Evolutionary conservation across 2,113 vertebrate genomes (phyloP).

Genomic region (Rynchops niger): DNA sequence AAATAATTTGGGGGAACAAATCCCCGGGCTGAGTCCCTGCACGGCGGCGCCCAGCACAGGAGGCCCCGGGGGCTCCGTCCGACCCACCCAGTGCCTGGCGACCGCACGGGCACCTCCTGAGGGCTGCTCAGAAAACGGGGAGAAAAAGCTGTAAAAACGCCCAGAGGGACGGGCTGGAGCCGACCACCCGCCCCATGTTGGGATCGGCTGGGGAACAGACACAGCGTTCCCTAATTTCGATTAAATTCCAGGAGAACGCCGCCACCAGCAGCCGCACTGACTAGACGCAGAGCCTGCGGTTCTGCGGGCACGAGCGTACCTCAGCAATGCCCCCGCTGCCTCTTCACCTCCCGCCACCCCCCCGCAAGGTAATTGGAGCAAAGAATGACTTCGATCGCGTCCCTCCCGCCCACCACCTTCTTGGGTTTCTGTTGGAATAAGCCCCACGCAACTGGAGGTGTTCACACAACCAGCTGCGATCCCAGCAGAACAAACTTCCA

Average conservation of each 20-base stretch:
- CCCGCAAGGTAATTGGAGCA: background rate
- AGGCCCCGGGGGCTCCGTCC: background rate
- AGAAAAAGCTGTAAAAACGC: background rate
- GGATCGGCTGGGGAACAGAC: background rate
- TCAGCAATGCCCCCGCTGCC: accelerated
- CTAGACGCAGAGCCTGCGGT: accelerated
- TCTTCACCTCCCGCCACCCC: background rate
- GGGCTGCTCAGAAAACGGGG: background rate
- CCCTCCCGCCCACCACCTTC: background rate
- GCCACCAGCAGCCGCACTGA: accelerated
- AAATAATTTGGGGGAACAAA: constrained; percentile 19
- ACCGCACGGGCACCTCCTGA: accelerated
- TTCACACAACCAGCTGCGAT: background rate
- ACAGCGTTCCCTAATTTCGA: accelerated
- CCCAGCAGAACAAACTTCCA: background rate
- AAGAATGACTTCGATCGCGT: background rate
- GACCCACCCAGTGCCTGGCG: accelerated
- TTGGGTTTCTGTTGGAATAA: background rate
- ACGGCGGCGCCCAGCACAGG: accelerated
- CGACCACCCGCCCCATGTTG: accelerated
- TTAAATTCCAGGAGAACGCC: accelerated
- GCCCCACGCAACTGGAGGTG: background rate
- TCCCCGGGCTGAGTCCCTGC: background rate
- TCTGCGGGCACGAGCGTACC: accelerated
- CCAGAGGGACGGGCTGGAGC: accelerated